A percentile compares a stretch with the other conserved stretches of the same genome.
These are phyloP conservation scores for Sebastiscus tertius DNA, from an alignment of 2,797 vertebrate genomes.

Conservation along the genomic window DNA sequence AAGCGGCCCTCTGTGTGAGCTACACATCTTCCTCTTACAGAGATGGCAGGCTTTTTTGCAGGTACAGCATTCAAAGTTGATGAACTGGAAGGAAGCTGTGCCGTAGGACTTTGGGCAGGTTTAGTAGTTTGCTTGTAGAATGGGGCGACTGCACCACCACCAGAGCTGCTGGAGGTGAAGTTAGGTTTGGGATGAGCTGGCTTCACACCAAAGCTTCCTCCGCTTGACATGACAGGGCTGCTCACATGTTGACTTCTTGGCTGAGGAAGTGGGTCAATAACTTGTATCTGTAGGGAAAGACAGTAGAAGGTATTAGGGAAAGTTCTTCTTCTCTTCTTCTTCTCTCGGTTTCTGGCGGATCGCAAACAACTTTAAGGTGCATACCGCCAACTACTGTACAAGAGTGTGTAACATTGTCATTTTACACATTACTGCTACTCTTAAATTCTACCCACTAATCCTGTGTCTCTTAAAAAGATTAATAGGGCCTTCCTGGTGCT, in stretches of 20 bases:
- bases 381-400: too few species aligned
- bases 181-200: slow-evolving; percentile 38
- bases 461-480: too few species aligned
- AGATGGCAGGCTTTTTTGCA: slow-evolving; percentile 72
- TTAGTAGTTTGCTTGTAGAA: slow-evolving; percentile 73
- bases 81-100: slow-evolving; percentile 34
- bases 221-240: slow-evolving; percentile 10
- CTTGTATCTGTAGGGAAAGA: slow-evolving; percentile 54
- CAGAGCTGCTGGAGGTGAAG: slow-evolving; percentile 14
- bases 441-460: too few species aligned
- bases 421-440: too few species aligned
- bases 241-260: slow-evolving; percentile 33
- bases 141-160: slow-evolving; percentile 27
- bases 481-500: too few species aligned
- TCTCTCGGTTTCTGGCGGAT: too few species aligned
- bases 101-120: slow-evolving; percentile 38
- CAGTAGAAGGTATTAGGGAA: not conserved
- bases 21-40: slow-evolving; percentile 86
- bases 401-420: too few species aligned
- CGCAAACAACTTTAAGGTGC: too few species aligned
- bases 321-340: not conserved
- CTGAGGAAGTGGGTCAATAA: slow-evolving; percentile 52
- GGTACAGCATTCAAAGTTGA: slow-evolving; percentile 27
- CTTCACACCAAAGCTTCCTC: slow-evolving; percentile 22
- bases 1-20: slow-evolving; percentile 85